Conservation (phyloP, 35 echinoderm and acorn worm genomes). For the Patiria miniata region DNA sequence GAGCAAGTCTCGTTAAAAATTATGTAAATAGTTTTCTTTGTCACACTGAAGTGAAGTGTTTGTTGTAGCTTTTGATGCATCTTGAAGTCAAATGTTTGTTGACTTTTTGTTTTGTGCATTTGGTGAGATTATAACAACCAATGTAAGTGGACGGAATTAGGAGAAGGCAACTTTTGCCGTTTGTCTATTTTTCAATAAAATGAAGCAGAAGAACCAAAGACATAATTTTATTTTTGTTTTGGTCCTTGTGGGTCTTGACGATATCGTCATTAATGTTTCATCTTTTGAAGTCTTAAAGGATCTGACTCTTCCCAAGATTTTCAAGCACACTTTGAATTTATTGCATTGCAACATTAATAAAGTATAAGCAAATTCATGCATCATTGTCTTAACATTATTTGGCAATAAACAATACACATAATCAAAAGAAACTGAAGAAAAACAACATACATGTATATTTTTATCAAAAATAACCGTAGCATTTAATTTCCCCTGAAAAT, state of each 20-base stretch:
- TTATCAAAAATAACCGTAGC: no score
- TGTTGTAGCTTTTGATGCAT: not conserved
- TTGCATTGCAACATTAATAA: no score
- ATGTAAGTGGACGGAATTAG: not conserved
- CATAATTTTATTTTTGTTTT: not conserved
- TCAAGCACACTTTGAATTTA: no score
- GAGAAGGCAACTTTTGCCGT: not conserved
- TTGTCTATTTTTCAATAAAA: slow-evolving; percentile 35
- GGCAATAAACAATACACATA: not conserved
- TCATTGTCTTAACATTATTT: no score
- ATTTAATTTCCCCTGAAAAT: no score
- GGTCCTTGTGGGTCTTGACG: no score
- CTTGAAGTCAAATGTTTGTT: not conserved
- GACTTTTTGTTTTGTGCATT: not conserved
- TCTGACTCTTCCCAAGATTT: no score
- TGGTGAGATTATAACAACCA: not conserved
- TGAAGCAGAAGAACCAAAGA: not conserved
- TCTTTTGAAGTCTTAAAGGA: no score
- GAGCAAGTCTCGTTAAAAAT: no score
- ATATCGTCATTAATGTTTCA: no score
- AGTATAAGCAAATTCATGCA: no score
- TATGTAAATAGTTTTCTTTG: no score
- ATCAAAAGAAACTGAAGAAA: not conserved
- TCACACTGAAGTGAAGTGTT: not conserved
- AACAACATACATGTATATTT: not conserved